A percentile compares a stretch with the other conserved stretches of the same genome.
These are phyloP conservation scores for Stegostoma tigrinum DNA, from an alignment of 2,113 vertebrate genomes.

Conservation along the genomic window DNA sequence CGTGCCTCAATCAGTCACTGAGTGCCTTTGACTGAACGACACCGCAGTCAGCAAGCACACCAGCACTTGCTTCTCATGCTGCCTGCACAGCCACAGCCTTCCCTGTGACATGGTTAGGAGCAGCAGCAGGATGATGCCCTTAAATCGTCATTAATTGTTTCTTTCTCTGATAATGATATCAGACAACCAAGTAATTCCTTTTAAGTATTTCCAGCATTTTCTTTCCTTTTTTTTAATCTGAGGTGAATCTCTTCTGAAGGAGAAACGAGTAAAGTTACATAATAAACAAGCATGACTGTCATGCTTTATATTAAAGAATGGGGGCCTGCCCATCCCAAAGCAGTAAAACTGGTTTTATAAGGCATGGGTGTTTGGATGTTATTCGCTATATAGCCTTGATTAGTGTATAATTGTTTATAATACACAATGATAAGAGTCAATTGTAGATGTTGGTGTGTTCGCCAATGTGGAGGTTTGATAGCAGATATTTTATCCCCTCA, in stretches of 20 bases:
- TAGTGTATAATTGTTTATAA: not conserved
- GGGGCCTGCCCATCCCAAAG: not conserved
- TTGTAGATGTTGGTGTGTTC: not conserved
- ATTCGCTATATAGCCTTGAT: not conserved
- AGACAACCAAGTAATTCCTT: not conserved
- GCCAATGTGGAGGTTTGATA: too few relatives aligned
- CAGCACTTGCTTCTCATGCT: not conserved
- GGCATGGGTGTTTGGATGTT: not conserved
- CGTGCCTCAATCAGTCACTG: not conserved
- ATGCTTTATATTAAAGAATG: too few relatives aligned
- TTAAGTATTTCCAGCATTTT: not conserved
- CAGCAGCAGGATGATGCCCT: too few relatives aligned
- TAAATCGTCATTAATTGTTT: not conserved
- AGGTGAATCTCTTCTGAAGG: not conserved
- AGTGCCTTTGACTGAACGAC: not conserved
- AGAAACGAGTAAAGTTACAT: not conserved
- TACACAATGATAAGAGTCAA: not conserved
- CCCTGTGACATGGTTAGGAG: too few relatives aligned
- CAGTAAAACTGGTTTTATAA: constrained; percentile 15
- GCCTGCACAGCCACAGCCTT: not conserved
- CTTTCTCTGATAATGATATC: not conserved
- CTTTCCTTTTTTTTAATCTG: not conserved
- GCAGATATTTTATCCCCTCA: too few relatives aligned
- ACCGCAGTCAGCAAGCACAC: not conserved
- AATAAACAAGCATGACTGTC: not conserved